Conservation (phyloP, 2,888 invertebrate genomes). For the Mesodorylaimus sp. region DNA sequence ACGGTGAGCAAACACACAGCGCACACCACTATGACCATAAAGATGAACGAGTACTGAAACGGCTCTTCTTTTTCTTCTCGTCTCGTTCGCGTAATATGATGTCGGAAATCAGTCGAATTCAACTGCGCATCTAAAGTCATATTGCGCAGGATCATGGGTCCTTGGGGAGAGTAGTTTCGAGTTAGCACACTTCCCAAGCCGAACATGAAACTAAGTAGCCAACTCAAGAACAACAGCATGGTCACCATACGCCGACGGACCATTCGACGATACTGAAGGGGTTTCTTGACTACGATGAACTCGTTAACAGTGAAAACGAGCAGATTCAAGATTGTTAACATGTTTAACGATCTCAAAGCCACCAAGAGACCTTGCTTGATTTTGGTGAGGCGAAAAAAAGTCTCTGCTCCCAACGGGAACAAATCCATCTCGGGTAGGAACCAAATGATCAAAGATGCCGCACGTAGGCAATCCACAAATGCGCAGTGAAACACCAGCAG, state of each 20-base stretch:
- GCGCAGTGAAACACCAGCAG: conserved; percentile 19
- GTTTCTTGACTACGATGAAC: conserved; percentile 23
- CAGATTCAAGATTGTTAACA: conserved; percentile 27
- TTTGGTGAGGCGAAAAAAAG: conserved; percentile 10
- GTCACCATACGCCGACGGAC: conserved; percentile 21
- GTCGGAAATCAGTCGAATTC: too few species aligned
- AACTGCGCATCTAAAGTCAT: too few species aligned
- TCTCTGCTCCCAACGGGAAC: conserved; percentile 9
- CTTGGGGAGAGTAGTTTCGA: not conserved
- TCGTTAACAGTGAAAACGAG: conserved; percentile 28
- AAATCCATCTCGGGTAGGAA: conserved; percentile 10
- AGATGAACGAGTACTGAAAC: not conserved
- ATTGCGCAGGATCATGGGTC: too few species aligned
- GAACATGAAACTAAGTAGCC: conserved; percentile 22
- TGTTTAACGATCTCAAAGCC: conserved; percentile 23
- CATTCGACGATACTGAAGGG: conserved; percentile 26
- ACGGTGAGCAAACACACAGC: not conserved
- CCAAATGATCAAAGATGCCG: conserved; percentile 22
- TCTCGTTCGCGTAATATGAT: too few species aligned
- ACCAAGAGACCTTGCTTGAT: conserved; percentile 21
- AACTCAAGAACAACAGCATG: conserved; percentile 19
- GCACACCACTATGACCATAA: not conserved
- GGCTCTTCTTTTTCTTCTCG: too few species aligned
- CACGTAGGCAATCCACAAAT: conserved; percentile 23
- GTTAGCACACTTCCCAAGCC: conserved; percentile 20